Evolutionary conservation across 2,888 invertebrate genomes (phyloP).

Genomic region (Trachelus iudaicus): DNA sequence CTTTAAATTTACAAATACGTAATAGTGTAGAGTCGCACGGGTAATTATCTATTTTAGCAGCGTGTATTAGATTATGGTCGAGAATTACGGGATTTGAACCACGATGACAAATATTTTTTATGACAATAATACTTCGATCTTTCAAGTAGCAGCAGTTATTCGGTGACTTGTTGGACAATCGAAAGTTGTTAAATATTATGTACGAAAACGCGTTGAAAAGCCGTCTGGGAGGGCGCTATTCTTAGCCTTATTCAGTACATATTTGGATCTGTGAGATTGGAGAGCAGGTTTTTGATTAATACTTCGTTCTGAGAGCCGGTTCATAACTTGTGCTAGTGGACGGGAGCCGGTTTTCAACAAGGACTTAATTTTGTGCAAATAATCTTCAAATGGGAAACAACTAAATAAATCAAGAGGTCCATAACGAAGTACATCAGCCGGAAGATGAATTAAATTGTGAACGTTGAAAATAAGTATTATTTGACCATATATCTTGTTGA

Average conservation of each 20-base stretch:
- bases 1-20: too few species aligned
- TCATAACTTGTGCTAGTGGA: constrained; percentile 14
- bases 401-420: constrained; percentile 32
- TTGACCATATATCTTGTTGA: constrained; percentile 25
- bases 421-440: constrained; percentile 26
- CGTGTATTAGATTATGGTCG: too few species aligned
- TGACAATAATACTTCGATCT: constrained; percentile 5
- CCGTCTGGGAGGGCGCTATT: background rate
- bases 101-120: constrained; percentile 10
- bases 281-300: background rate
- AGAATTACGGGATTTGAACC: too few species aligned
- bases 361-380: constrained; percentile 26
- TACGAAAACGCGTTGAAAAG: background rate
- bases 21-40: too few species aligned
- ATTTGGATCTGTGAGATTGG: background rate
- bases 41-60: too few species aligned
- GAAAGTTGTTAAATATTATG: constrained; percentile 20
- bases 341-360: background rate
- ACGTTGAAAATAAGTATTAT: constrained; percentile 30
- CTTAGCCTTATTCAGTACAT: constrained; percentile 1
- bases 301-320: too few species aligned
- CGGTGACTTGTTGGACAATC: constrained; percentile 8
- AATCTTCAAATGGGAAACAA: constrained; percentile 33
- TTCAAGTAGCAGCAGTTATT: constrained; percentile 24
- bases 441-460: constrained; percentile 37